Conservation (phyloP, 2,888 invertebrate species). For the Ptychoptera albimana region DNA sequence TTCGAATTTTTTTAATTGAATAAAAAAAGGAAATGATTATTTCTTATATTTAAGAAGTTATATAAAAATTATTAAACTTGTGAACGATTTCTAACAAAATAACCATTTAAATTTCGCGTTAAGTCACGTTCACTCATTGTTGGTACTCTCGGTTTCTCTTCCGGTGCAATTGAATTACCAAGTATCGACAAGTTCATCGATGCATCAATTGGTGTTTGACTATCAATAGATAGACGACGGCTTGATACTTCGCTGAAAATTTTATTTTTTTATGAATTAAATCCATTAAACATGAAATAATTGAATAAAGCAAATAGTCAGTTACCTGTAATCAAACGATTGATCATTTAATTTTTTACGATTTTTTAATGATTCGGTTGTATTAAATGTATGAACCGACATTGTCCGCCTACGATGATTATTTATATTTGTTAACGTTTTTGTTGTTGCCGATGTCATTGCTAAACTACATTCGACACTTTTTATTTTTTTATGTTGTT, state of each 20-base stretch:
- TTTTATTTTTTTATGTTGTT: background rate
- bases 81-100: conserved; percentile 1
- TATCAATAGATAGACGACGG: conserved; percentile 10
- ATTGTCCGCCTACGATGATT: conserved; percentile 11
- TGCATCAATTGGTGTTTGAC: conserved; percentile 7
- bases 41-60: too few relatives aligned
- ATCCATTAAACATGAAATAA: background rate
- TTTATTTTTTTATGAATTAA: background rate
- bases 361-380: conserved; percentile 5
- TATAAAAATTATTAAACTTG: too few relatives aligned
- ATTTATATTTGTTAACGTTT: conserved; percentile 12
- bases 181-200: conserved; percentile 30
- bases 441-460: conserved; percentile 12
- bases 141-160: conserved; percentile 38
- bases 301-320: background rate
- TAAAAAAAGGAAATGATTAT: too few relatives aligned
- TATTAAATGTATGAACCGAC: conserved; percentile 12
- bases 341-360: conserved; percentile 10
- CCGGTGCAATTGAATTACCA: conserved; percentile 39
- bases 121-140: conserved; percentile 42
- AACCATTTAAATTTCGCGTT: conserved; percentile 20
- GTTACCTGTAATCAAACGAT: conserved; percentile 13
- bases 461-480: conserved; percentile 13
- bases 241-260: conserved; percentile 10
- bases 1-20: too few relatives aligned